Percentiles rank a stretch among this genome's conserved stretches.
phyloP scores from a whole-genome alignment of 2,797 vertebrate genomes.

The Fistularia tabacaria region DNA sequence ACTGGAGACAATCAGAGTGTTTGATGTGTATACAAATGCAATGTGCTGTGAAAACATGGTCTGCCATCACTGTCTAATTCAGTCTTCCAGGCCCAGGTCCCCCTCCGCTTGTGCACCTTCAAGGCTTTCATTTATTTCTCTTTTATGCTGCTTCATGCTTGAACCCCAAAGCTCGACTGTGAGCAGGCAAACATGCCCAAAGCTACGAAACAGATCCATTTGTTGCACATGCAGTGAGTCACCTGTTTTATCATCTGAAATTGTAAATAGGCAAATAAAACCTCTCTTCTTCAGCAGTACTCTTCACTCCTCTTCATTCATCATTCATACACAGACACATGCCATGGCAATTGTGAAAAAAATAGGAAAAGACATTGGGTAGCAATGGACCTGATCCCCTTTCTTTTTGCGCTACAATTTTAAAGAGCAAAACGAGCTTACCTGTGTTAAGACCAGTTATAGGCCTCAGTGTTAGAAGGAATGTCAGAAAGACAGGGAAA shows the following conservation, averaged over 20 bases:
- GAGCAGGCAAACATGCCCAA: constrained; percentile 41
- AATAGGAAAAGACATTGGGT: too few species aligned
- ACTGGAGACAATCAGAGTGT: constrained; percentile 83
- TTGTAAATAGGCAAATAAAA: not conserved
- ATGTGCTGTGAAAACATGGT: constrained; percentile 82
- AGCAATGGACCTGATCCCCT: too few species aligned
- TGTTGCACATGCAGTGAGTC: constrained; percentile 35
- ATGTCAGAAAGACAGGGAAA: too few species aligned
- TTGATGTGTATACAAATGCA: constrained; percentile 86
- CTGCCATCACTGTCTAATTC: constrained; percentile 68
- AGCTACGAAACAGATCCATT: constrained; percentile 46
- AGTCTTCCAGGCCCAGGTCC: constrained; percentile 35
- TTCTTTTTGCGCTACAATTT: too few species aligned
- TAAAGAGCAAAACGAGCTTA: too few species aligned
- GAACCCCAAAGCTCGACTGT: constrained; percentile 10
- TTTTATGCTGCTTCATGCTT: constrained; percentile 32
- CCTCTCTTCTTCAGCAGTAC: too few species aligned
- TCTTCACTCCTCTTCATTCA: too few species aligned
- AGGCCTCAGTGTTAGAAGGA: too few species aligned
- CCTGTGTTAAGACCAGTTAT: too few species aligned
- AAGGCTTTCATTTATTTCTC: constrained; percentile 36
- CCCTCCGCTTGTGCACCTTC: constrained; percentile 30
- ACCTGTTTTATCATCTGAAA: constrained; percentile 2
- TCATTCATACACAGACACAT: too few species aligned
- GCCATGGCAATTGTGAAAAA: too few species aligned